Evolutionary conservation across 1,140 invertebrate species (phyloP).

Genomic region (Ephestia elutella): DNA sequence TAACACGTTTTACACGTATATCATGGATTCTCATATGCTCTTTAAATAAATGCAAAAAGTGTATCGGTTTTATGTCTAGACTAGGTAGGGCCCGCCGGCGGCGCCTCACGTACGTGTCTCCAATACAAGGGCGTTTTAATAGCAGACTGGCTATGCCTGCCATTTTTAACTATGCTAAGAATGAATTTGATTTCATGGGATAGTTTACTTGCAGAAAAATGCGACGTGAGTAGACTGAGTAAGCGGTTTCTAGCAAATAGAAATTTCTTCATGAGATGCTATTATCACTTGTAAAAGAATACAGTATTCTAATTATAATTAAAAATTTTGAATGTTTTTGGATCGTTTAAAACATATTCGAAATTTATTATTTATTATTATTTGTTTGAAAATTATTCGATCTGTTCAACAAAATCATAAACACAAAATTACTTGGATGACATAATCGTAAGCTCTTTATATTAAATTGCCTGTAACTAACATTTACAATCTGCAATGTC

Average conservation of each 20-base stretch:
- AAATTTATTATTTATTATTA: no score
- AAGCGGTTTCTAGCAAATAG: not conserved
- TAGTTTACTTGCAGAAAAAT: not conserved
- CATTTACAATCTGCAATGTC: not conserved
- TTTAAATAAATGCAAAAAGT: constrained; percentile 1
- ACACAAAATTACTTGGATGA: no score
- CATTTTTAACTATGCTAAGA: not conserved
- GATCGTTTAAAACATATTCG: not conserved
- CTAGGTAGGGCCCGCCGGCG: constrained; percentile 5
- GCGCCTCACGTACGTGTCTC: constrained; percentile 12
- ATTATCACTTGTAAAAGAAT: not conserved
- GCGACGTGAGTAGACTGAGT: not conserved
- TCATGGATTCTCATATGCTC: not conserved
- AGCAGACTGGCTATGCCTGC: not conserved
- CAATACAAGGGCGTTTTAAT: constrained; percentile 8
- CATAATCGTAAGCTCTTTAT: no score
- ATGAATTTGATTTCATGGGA: not conserved
- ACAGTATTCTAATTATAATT: not conserved
- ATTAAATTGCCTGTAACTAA: not conserved
- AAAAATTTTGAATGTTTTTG: not conserved
- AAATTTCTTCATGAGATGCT: not conserved
- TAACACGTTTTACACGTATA: not conserved
- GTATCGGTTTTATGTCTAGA: constrained; percentile 8
- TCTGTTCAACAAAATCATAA: no score
- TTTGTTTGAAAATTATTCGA: no score